Evolutionary conservation across 2,797 vertebrate species (phyloP).

Genomic region (Kryptolebias ocellatus): DNA sequence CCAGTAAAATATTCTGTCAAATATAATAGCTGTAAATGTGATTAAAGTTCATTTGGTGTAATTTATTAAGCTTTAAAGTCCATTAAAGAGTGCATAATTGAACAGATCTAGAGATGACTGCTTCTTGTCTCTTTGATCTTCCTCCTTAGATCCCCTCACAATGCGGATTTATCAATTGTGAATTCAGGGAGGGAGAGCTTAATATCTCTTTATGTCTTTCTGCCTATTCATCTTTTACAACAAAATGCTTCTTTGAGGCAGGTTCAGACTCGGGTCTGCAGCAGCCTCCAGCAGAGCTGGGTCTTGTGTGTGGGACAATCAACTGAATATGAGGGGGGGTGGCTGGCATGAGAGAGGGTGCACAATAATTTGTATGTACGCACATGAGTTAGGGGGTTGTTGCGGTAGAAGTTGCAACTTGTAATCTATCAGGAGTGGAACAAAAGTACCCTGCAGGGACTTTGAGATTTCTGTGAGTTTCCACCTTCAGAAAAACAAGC

Average conservation of each 20-base stretch:
- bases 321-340: slow-evolving; percentile 30
- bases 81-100: slow-evolving; percentile 48
- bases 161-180: slow-evolving; percentile 53
- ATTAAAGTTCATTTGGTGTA: slow-evolving; percentile 58
- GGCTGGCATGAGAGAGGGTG: slow-evolving; percentile 28
- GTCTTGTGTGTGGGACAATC: slow-evolving; percentile 45
- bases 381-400: slow-evolving; percentile 4
- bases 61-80: slow-evolving; percentile 55
- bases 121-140: slow-evolving; percentile 63
- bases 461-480: slow-evolving; percentile 65
- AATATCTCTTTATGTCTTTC: slow-evolving; percentile 42
- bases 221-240: slow-evolving; percentile 37
- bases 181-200: slow-evolving; percentile 49
- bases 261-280: slow-evolving; percentile 59
- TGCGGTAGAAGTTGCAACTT: slow-evolving; percentile 42
- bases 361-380: slow-evolving; percentile 28
- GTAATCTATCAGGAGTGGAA: slow-evolving; percentile 62
- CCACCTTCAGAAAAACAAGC: slow-evolving; percentile 51
- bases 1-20: slow-evolving; percentile 41
- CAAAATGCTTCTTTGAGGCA: slow-evolving; percentile 50
- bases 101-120: slow-evolving; percentile 51
- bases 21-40: slow-evolving; percentile 41
- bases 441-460: slow-evolving; percentile 59
- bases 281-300: slow-evolving; percentile 40
- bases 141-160: slow-evolving; percentile 32